Evolutionary conservation across 37 sponge, comb jelly and placozoan species (phyloP).

Genomic region (Cladorhizidae sp.): DNA sequence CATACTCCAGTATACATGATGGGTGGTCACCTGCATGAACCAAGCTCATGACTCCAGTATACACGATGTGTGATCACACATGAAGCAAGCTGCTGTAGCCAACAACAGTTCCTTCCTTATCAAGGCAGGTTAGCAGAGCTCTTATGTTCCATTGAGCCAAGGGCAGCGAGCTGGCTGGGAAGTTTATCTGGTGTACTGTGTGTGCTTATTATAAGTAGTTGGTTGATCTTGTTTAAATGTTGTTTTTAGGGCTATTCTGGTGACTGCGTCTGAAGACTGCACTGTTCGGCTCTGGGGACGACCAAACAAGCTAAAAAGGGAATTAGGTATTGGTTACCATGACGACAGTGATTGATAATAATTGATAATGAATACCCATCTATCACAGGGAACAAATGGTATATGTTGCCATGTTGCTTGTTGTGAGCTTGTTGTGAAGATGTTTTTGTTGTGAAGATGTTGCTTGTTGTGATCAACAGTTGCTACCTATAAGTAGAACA

Average conservation of each 20-base stretch:
- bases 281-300: constrained; percentile 66
- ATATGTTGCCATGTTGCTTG: neutral
- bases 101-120: no score
- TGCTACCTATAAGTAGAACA: neutral
- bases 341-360: neutral
- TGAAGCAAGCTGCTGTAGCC: no score
- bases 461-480: neutral
- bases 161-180: no score
- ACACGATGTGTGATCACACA: no score
- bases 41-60: no score
- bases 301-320: constrained; percentile 36
- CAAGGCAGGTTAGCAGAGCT: no score
- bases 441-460: no score
- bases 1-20: no score
- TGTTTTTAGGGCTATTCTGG: constrained; percentile 31
- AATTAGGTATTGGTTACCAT: constrained; percentile 15
- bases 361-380: no score
- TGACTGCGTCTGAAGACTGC: constrained; percentile 56
- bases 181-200: neutral
- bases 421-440: no score
- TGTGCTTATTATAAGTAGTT: neutral
- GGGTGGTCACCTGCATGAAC: no score
- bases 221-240: neutral
- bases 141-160: no score
- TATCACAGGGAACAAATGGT: neutral